Conservation (phyloP, 2,113 vertebrate genomes). For the Romanogobio albipinnatus region DNA sequence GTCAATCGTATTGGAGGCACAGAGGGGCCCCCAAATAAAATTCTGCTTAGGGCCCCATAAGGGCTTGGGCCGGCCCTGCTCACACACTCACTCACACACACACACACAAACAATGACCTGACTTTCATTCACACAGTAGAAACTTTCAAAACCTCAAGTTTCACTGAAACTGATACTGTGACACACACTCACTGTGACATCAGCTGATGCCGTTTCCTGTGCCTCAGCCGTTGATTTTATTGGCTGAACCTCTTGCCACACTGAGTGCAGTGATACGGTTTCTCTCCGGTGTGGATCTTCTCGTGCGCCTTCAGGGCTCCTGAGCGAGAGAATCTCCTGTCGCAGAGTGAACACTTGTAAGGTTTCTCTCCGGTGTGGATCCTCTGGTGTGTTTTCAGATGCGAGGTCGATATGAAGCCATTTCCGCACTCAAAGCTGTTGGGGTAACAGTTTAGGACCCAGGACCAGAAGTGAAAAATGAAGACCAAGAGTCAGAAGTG, state of each 20-base stretch:
- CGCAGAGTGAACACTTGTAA: background rate
- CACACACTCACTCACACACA: too few relatives aligned
- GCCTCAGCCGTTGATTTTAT: background rate
- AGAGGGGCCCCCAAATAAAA: too few relatives aligned
- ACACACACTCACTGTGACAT: background rate
- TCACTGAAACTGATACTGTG: too few relatives aligned
- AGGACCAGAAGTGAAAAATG: too few relatives aligned
- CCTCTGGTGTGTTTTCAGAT: background rate
- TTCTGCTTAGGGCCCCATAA: too few relatives aligned
- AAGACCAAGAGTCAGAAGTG: too few relatives aligned
- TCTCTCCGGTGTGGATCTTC: background rate
- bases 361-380: background rate
- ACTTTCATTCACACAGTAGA: too few relatives aligned
- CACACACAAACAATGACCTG: too few relatives aligned
- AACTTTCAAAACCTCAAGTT: too few relatives aligned
- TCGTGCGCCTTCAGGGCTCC: background rate
- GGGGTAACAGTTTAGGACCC: too few relatives aligned
- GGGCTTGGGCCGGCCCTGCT: too few relatives aligned
- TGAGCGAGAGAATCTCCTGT: background rate
- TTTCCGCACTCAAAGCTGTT: background rate
- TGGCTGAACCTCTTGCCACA: background rate
- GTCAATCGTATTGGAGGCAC: too few relatives aligned
- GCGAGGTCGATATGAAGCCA: background rate
- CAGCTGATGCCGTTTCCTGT: background rate
- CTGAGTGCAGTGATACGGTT: background rate